A percentile compares a stretch with the other conserved stretches of the same genome.
These are phyloP conservation scores for Thamnaconus septentrionalis DNA, from an alignment of 2,113 vertebrate species.

Conservation along the genomic window DNA sequence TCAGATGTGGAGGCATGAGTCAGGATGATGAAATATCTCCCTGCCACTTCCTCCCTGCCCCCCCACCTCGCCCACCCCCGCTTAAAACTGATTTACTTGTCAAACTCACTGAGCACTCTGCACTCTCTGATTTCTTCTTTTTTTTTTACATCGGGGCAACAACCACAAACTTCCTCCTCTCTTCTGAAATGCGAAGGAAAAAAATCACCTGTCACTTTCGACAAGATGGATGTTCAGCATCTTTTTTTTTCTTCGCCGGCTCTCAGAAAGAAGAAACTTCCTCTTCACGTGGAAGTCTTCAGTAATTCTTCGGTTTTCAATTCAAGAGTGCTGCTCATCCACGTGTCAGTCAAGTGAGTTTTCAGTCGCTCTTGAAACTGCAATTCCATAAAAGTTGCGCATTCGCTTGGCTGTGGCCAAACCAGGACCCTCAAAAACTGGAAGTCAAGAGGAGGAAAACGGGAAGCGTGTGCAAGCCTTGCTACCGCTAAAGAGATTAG, in stretches of 20 bases:
- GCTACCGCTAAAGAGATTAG: no score
- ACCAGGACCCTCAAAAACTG: no score
- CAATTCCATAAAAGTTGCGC: not conserved
- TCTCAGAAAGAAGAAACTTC: no score
- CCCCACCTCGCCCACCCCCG: conserved; percentile 26
- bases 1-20: conserved; percentile 57
- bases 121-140: conserved; percentile 18
- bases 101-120: conserved; percentile 28
- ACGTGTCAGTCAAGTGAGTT: no score
- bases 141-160: not conserved
- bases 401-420: not conserved
- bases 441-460: no score
- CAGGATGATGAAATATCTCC: conserved; percentile 56
- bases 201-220: no score
- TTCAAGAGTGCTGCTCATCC: no score
- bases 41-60: conserved; percentile 29
- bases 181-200: conserved; percentile 4
- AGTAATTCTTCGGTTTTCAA: no score
- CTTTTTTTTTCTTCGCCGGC: no score
- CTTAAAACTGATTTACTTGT: conserved; percentile 60
- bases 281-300: no score
- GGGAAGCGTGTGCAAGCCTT: no score
- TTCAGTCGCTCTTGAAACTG: conserved; percentile 22
- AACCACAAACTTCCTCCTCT: conserved; percentile 21
- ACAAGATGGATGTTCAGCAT: conserved; percentile 24